Evolutionary conservation across 2,888 invertebrate species (phyloP), one percentile per base, ranked within the genome.

Genomic region (Entomobrya proxima): DNA sequence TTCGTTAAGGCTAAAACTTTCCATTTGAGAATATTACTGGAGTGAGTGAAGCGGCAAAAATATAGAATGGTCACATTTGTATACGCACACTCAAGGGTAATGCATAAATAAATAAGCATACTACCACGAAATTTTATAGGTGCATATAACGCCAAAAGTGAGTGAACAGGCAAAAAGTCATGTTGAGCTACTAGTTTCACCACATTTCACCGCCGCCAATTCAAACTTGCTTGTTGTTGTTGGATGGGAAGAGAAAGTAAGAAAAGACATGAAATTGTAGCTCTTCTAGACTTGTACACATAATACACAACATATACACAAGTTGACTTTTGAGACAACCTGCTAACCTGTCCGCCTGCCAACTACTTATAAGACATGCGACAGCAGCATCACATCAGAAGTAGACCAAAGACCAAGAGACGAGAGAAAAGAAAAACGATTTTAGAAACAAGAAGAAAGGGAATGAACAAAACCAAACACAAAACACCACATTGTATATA

Each of bases 271-370:
- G 21, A 40, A 67, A 67, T 67, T 67, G 67, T 67, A 40, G 21
- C n/a, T 13, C 47, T 15, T n/a, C 13, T 18, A 67, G 37, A 32
- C 30, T 18, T 21, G 11, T 24, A 30, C 18, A 52, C 32, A 50
- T 24, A 55, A 44, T 21, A 72, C 47, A 50, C 47, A 72, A 72
- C 32, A 47, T 72, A 44, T 21, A 72, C 47, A 50, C 47, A 72
- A 72, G 47, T 72, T 72, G 47, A 72, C 72, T 72, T 72, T 72
- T 72, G 50, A 72, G 72, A 72, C 47, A 44, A n/a, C 27, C 47
- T 47, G 80, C 80, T 55, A 81, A 76, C 83, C 83, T 83, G 83
- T 50, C 83, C 76, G 61, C 50, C 72, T 44, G 27, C 72, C 52
- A 72, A 50, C 72, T 72, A n/a, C 47, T 69, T 69, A 37, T 76